phyloP scores from a whole-genome alignment of 2,113 vertebrate genomes.

The Ammodytes dubius region DNA sequence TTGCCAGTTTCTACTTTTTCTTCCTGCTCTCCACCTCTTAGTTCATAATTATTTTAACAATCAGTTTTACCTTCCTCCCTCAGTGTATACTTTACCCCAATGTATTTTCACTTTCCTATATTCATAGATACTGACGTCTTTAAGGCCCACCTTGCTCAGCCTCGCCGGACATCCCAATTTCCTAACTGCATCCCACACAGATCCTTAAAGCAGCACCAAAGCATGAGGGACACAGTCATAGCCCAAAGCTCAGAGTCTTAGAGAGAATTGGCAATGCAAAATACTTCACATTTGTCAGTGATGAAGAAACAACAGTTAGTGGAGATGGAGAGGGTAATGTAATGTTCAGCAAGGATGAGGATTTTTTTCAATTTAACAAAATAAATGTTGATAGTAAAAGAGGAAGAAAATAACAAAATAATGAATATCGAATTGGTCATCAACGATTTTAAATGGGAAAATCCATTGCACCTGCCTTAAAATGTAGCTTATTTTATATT shows the following conservation, averaged over 20 bases:
- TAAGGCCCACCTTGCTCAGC: conserved; percentile 78
- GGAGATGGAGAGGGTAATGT: neutral
- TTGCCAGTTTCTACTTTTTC: neutral
- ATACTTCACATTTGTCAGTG: neutral
- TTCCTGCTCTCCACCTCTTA: neutral
- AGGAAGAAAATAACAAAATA: conserved; percentile 4
- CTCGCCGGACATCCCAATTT: conserved; percentile 84
- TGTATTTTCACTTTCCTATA: conserved; percentile 83
- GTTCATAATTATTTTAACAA: conserved; percentile 8
- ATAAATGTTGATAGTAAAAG: neutral
- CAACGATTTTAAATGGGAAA: conserved; percentile 1
- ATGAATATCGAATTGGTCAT: neutral
- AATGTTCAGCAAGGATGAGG: conserved; percentile 1
- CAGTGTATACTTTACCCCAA: conserved; percentile 84
- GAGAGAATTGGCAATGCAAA: neutral
- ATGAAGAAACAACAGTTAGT: conserved; percentile 6
- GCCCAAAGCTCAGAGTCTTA: too few species aligned
- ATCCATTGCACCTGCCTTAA: conserved; percentile 28
- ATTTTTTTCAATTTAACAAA: conserved; percentile 10
- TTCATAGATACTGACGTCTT: conserved; percentile 82
- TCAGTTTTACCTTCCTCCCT: neutral
- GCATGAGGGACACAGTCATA: too few species aligned
- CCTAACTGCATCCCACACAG: conserved; percentile 82
- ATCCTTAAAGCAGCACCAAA: conserved; percentile 84
- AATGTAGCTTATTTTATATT: conserved; percentile 11